Evolutionary conservation across 2,113 vertebrate species (phyloP), one percentile per base, ranked within the genome.

Genomic region (Pelobates fuscus): DNA sequence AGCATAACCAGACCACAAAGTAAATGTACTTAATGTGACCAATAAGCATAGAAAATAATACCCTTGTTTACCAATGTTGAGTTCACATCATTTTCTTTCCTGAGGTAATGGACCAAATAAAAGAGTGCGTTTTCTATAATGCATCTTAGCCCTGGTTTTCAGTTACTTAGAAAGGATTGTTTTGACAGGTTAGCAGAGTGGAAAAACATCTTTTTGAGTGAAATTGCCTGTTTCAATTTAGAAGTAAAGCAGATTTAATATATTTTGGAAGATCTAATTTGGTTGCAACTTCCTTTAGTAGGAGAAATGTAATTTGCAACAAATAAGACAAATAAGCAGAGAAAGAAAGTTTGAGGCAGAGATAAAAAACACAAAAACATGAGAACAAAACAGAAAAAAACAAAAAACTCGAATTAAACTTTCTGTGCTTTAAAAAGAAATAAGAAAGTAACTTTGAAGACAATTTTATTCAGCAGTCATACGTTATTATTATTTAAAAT

Each of bases 241-340:
- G 27, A 18, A 6, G 27, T 32, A 62, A 29, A 37, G 27, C 17
- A 27, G 57, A 7, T 24, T 4, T 57, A 23, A 57, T 24, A 57
- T 24, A 7, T 23, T 63, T 18, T 49, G 44, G 15, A 65, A 23
- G 70, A 43, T 41, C 20, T 75, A 59, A 75, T 66, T 75, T 46
- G 57, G 18, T 55, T 75, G 72, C 54, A 55, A 55, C 52, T 5
- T 5, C 20, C 18, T 23, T 55, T 11, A 7, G 3, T 5, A 55
- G 18, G 63, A 75, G 43, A 57, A 75, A 75, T 23, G 63, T 46
- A 55, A n/a, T 30, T 24, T 54, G 29, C 52, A 75, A 66, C 71
- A 65, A 74, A n/a, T n/a, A n/a, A n/a, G n/a, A n/a, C n/a, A n/a
- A n/a, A n/a, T n/a, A n/a, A n/a, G n/a, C n/a, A n/a, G n/a, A n/a